A percentile compares a stretch with the other conserved stretches of the same genome.
phyloP scores from a whole-genome alignment of 2,888 invertebrate species.

The Periphyllus acericola region DNA sequence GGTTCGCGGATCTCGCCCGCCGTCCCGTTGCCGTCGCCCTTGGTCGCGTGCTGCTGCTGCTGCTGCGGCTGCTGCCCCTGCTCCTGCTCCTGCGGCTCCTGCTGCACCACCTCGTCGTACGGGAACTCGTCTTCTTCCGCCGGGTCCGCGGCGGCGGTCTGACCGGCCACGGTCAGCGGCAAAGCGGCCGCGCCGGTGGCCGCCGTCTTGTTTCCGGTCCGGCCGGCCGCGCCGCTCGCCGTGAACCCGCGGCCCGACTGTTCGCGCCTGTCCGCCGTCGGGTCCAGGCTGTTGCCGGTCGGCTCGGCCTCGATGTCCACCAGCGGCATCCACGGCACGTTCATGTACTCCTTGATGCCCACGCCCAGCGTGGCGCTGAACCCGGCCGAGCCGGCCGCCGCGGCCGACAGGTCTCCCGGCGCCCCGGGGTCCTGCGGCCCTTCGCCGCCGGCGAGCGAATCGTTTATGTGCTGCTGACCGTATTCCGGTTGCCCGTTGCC shows the following conservation, averaged over 20 bases:
- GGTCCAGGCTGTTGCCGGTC: conserved; percentile 55
- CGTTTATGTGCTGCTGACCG: conserved; percentile 57
- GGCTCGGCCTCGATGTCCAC: conserved; percentile 51
- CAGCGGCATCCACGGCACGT: conserved; percentile 63
- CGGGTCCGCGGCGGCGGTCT: neutral
- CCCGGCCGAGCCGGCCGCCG: conserved; percentile 1
- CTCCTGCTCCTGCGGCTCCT: neutral
- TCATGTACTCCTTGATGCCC: conserved; percentile 63
- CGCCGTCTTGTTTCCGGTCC: neutral
- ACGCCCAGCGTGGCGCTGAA: conserved; percentile 60
- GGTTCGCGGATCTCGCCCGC: conserved; percentile 51
- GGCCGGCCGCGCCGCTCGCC: conserved; percentile 1
- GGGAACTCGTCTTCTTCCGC: conserved; percentile 47
- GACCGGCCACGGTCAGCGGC: neutral
- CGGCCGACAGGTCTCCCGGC: neutral
- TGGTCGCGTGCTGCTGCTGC: neutral
- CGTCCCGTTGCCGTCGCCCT: conserved; percentile 5
- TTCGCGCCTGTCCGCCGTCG: conserved; percentile 47
- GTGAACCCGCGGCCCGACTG: conserved; percentile 56
- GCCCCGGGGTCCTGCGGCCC: neutral
- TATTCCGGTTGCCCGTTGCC: conserved; percentile 50
- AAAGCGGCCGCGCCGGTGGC: neutral
- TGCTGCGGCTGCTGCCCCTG: neutral
- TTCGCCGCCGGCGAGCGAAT: neutral
- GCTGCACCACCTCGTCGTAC: conserved; percentile 29